Evolutionary conservation across 2,113 vertebrate species (phyloP), one percentile per base, ranked within the genome.

Genomic region (Holacanthus passer): DNA sequence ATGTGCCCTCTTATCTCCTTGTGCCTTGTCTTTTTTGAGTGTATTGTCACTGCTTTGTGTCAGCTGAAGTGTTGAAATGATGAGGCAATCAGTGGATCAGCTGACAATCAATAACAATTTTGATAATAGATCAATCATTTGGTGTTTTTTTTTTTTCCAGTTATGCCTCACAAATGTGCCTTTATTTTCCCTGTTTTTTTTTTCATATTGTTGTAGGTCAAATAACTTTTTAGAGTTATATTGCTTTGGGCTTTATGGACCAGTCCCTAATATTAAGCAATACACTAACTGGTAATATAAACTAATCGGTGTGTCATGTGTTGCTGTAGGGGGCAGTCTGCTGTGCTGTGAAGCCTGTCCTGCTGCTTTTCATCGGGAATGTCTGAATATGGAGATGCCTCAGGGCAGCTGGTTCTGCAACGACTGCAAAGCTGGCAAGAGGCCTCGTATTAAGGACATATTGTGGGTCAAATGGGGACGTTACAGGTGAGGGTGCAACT

Each of bases 331-430:
- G 84, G 98, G 98, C 84, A 99, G 98, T 87, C 96, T 99, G 81
- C 93, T 99, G 81, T 99, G 98, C 95, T 99, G 98, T 62, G 98
- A 99, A 89, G 96, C 98, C 20, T 99, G 98, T 91, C 98, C 98
- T 24, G 98, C 98, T 89, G 98, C 98, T 0, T 99, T 99, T 93
- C 98, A 99, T 91, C 97, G 95, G 58, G 98, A 99, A 91, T 99
- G 98, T 96, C 95, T 99, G 90, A 99, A 97, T 86, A 99, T 99
- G 52, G 98, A 99, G 77, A 99, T 99, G 95, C 98, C 98, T 31
- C 97, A 99, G 90, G 98, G 97, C 77, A 99, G 96, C 91, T 99
- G 98, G 98, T 99, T 97, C 91, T 99, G 98, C 91, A 99, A 99
- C 16, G 98, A 99, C 87, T 99, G 98, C 91, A 98, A 97, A 87